Base-by-base conservation (phyloP, 2,888 invertebrate species). In the Belgica antarctica region DNA sequence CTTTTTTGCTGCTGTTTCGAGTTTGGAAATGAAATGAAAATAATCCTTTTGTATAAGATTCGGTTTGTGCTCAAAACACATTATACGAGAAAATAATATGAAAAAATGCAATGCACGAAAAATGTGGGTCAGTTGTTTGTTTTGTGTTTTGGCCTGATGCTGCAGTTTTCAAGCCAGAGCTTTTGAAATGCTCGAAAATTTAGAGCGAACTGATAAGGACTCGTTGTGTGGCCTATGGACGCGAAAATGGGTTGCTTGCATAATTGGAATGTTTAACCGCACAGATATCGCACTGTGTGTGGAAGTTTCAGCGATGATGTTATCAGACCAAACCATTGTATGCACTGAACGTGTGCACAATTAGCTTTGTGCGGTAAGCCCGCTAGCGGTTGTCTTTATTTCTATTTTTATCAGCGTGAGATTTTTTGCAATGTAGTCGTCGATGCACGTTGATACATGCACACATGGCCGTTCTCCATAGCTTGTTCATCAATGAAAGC, bases 91-190 rank as follows among this genome's bases (percentile, higher is more conserved):
- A n/a, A n/a, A n/a, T n/a, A 34, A 34, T 8, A 41, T 15, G n/a
- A 41, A 41, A 41, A 41, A 5, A 15, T 41, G 41, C 41, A 41
- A 22, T 3, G 52, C 12, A 52, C 7, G 52, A 12, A 31, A 52
- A 52, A 52, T 52, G 52, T 52, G 22, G 52, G 52, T 52, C 52
- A 22, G 52, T n/a, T 17, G 52, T 12, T n/a, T n/a, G n/a, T n/a
- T n/a, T n/a, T n/a, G 52, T n/a, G 4, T 52, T 52, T 52, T 52
- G 52, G 52, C 17, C 12, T 41, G 41, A 41, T 41, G 41, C 22
- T 52, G 52, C 52, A 52, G 5, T 22, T 52, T 52, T 52, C 52
- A n/a, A 22, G 17, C 52, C 22, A 15, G 10, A 41, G 10, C 2
- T 41, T 41, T 22, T 22, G 22, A n/a, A 52, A 52, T 22, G 34